A percentile compares a stretch with the other conserved stretches of the same genome.
Conservation (phyloP, 2,797 vertebrate species). For the Oryzias dopingdopingensis region DNA sequence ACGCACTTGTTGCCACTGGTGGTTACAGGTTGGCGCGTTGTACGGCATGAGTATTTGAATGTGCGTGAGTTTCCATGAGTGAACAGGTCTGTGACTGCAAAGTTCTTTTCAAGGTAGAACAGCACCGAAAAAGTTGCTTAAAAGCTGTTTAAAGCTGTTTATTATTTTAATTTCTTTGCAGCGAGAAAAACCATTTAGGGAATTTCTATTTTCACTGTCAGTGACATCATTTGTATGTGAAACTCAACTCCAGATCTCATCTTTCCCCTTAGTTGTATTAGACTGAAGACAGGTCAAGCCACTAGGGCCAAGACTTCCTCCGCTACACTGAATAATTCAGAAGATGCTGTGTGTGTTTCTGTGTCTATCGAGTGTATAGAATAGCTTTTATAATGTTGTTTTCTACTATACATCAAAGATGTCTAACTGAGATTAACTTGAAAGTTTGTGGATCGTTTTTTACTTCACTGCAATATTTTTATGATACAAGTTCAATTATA, state of each 20-base stretch:
- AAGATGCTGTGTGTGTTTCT: constrained; percentile 29
- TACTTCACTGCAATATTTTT: constrained; percentile 23
- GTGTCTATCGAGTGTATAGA: constrained; percentile 14
- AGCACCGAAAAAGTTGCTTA: no score
- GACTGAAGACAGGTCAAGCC: constrained; percentile 42
- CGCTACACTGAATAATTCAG: constrained; percentile 65
- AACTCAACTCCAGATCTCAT: constrained; percentile 37
- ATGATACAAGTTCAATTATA: not conserved
- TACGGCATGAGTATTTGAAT: no score
- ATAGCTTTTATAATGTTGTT: constrained; percentile 30
- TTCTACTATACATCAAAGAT: constrained; percentile 39
- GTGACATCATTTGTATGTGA: constrained; percentile 19
- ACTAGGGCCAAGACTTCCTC: constrained; percentile 46
- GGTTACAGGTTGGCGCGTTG: no score
- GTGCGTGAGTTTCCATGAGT: no score
- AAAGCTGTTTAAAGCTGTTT: not conserved
- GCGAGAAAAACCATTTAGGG: not conserved
- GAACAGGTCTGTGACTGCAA: no score
- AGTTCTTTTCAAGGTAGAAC: no score
- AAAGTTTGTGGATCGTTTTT: constrained; percentile 13
- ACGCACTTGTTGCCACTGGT: not conserved
- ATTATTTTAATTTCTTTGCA: not conserved
- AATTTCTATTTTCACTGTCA: constrained; percentile 2
- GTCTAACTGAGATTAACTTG: constrained; percentile 20
- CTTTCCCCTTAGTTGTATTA: constrained; percentile 42